A percentile compares a stretch with the other conserved stretches of the same genome.
Evolutionary conservation across 2,888 invertebrate species (phyloP).

Genomic region (Cylloceria caligata): DNA sequence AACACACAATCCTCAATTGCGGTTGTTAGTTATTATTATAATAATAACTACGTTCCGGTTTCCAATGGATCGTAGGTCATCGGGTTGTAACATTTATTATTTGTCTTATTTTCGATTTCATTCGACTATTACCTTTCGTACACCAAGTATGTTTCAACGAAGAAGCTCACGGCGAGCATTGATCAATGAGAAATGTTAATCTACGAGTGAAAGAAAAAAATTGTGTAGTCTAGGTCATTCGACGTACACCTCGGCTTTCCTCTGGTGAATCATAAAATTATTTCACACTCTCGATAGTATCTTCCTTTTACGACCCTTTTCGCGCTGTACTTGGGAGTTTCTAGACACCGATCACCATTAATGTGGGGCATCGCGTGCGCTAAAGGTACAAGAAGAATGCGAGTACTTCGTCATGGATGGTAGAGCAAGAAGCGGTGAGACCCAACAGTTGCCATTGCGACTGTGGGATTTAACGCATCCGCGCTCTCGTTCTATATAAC

Average conservation of each 20-base stretch:
- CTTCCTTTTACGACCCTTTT: constrained; percentile 54
- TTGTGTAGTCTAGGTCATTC: not conserved
- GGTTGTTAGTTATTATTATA: no score
- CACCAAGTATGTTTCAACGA: not conserved
- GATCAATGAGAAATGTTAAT: not conserved
- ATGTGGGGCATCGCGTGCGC: constrained; percentile 51
- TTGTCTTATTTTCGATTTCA: not conserved
- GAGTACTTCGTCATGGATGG: constrained; percentile 54
- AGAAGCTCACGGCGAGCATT: not conserved
- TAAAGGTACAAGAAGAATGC: constrained; percentile 47
- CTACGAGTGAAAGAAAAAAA: not conserved
- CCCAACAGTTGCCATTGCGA: constrained; percentile 64
- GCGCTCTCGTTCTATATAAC: constrained; percentile 36
- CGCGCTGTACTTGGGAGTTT: constrained; percentile 42
- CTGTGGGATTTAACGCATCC: constrained; percentile 29
- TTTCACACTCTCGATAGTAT: constrained; percentile 40
- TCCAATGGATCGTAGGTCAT: not conserved
- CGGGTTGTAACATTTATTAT: not conserved
- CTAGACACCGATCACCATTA: constrained; percentile 30
- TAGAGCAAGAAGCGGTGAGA: constrained; percentile 32
- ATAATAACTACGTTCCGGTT: not conserved
- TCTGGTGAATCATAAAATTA: constrained; percentile 50
- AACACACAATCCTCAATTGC: no score
- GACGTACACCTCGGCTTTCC: constrained; percentile 22
- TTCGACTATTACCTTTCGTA: not conserved